Evolutionary conservation across 2,113 vertebrate genomes (phyloP), one percentile per base, ranked within the genome.

Genomic region (Puntigrus tetrazona): DNA sequence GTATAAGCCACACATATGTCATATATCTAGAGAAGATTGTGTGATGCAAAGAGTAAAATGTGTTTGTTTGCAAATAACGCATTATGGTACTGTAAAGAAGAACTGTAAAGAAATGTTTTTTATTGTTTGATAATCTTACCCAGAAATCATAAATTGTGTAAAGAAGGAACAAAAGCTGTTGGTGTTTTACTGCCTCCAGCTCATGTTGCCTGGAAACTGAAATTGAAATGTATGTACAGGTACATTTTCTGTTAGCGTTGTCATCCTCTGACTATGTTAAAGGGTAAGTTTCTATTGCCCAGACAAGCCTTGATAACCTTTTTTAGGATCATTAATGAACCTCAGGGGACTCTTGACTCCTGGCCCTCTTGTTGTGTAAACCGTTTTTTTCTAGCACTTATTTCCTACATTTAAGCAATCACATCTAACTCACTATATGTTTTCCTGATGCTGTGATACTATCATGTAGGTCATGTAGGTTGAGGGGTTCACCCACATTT

Each of bases 381-480:
- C 18, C 47, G 6, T 61, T 41, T 43, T 41, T n/a, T n/a, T n/a
- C n/a, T n/a, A n/a, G n/a, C n/a, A n/a, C n/a, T n/a, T n/a, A 29
- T 65, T 47, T 69, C 57, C 85, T 34, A 36, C 25, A 69, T 45
- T 34, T 31, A 80, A 80, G n/a, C 7, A 41, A 7, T 18, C 45
- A 1, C 14, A 65, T 80, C 27, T 36, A 67, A 81, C 38, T 47
- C 27, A 45, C 34, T 47, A 36, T 78, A 80, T 29, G 16, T 25
- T 70, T 57, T 36, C 27, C 3, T 9, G 34, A 70, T 85, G 55
- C 45, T 2, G 38, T 80, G 47, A 84, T 57, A 70, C 50, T 79
- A 78, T 38, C 47, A 81, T n/a, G 1, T 69, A 81, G 27, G 1
- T 69, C 77, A 82, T 70, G 70, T 61, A 25, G 74, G 76, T 72